Conservation (phyloP, 1,140 invertebrate species). For the Lepidurus packardi region DNA sequence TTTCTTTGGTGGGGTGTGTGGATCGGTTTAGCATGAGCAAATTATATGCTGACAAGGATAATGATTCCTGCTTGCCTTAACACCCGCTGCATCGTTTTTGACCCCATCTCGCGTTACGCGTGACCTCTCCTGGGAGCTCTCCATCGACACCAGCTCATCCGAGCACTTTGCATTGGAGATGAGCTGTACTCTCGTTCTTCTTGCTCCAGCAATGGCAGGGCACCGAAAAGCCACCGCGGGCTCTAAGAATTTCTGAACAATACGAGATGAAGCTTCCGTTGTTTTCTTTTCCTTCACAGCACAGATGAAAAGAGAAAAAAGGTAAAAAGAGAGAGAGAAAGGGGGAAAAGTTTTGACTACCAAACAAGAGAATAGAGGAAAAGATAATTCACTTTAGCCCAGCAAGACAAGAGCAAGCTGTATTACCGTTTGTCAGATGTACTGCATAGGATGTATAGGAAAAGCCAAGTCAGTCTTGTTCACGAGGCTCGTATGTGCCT, state of each 20-base stretch:
- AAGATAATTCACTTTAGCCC: conserved; percentile 7
- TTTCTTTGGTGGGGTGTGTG: background rate
- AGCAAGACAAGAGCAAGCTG: conserved; percentile 12
- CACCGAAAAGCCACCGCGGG: background rate
- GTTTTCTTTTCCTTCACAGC: background rate
- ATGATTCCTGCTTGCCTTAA: conserved; percentile 18
- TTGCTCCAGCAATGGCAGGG: background rate
- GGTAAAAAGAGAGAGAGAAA: background rate
- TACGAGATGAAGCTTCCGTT: background rate
- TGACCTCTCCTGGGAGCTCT: background rate
- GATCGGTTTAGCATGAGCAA: conserved; percentile 1
- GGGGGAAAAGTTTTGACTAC: background rate
- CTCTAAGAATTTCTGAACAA: background rate
- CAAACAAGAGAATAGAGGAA: background rate
- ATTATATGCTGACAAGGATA: conserved; percentile 18
- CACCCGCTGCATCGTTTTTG: background rate
- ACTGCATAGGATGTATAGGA: background rate
- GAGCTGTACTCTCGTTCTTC: background rate
- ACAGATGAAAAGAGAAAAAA: too few relatives aligned
- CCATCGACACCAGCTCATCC: conserved; percentile 1
- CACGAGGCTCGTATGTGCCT: background rate
- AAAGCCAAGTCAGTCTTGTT: background rate
- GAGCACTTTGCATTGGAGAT: conserved; percentile 21
- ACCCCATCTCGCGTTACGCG: background rate
- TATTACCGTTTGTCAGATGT: background rate